Evolutionary conservation across 2,113 vertebrate species (phyloP).

Genomic region (Urocynchramus pylzowi): DNA sequence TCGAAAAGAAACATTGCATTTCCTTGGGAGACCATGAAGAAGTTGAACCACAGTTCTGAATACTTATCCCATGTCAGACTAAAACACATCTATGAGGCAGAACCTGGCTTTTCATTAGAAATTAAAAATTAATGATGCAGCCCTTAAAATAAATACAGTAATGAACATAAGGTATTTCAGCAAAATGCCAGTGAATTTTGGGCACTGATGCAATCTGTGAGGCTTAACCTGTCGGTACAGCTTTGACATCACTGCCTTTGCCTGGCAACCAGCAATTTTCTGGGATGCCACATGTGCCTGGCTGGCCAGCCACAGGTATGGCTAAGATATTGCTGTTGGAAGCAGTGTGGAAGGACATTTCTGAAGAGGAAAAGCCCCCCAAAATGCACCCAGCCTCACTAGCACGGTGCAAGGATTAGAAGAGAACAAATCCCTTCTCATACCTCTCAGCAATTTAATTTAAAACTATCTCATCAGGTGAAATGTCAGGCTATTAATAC

Average conservation of each 20-base stretch:
- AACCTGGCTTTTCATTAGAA: neutral
- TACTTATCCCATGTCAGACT: neutral
- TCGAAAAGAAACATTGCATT: neutral
- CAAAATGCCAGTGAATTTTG: neutral
- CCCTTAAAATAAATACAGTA: neutral
- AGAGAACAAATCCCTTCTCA: neutral
- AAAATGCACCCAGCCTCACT: neutral
- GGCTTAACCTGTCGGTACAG: neutral
- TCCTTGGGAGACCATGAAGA: neutral
- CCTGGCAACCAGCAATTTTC: neutral
- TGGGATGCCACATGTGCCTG: neutral
- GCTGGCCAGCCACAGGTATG: neutral
- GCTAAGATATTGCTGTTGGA: neutral
- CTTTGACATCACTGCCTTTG: neutral
- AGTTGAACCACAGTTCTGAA: neutral
- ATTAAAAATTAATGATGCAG: neutral
- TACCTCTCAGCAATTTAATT: neutral
- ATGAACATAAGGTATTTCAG: neutral
- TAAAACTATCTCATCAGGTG: neutral
- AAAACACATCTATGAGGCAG: neutral
- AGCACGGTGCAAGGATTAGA: neutral
- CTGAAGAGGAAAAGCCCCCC: neutral
- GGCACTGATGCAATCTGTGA: neutral
- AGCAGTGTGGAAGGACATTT: neutral
- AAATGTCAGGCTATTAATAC: conserved; percentile 42